Base-by-base conservation (phyloP, 2,888 invertebrate species). In the Aspidapion aeneum region DNA sequence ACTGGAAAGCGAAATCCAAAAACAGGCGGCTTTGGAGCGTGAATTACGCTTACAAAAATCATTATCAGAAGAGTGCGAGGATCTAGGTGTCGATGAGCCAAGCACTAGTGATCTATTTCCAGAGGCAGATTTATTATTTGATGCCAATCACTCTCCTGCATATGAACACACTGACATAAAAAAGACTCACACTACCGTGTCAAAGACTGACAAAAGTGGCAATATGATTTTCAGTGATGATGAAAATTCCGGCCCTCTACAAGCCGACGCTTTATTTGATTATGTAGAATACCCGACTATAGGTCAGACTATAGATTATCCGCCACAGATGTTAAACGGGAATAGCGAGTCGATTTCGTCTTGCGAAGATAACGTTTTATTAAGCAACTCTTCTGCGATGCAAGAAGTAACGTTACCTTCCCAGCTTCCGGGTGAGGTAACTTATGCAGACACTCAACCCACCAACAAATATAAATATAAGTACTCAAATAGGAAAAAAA, bases 41-140 rank as follows among this genome's bases (percentile, higher is more conserved):
- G 85, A 86, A 68, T 71, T 86, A 51, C 79, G 82, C 58, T 77
- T 85, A 3, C 86, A 90, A 81, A 90, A 90, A 76, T 90, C 90
- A 12, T 78, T 91, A 16, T 89, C 90, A 0, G 90, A 91, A 74
- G 91, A 91, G 77, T 90, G 90, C 76, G 90, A 90, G 72, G 90
- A 91, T 74, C 80, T 90, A 12, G 90, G 91, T 2, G 90, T 91
- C 58, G 91, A 90, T 71, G 90, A 90, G 55, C 90, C 90, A 0
- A 90, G 90, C n/a, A 89, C 90, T 0, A 89, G 90, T 65, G 91
- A 91, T 73, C 79, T 91, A 67, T 91, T 91, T 74, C 90, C 91
- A 0, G 91, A 91, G 73, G 90, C 90, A 0, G 90, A 90, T 74
- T 78, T 90, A 58, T 77, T 90, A 57, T 89, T 90, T 71, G 87